A percentile compares a stretch with the other conserved stretches of the same genome.
phyloP scores from a whole-genome alignment of 2,888 invertebrate species.

The Eupithecia subumbrata region DNA sequence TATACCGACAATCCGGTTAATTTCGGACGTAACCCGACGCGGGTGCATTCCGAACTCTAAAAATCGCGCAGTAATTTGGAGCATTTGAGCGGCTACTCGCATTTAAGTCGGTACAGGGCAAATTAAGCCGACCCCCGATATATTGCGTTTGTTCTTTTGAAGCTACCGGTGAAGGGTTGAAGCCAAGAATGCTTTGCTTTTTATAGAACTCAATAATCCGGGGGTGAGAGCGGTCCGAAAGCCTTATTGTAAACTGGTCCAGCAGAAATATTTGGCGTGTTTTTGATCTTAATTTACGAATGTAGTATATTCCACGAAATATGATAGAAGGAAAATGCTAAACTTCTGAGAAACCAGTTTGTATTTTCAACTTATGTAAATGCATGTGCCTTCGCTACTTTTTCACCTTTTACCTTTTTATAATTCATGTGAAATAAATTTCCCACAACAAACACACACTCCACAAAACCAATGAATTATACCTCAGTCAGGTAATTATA shows the following conservation, averaged over 20 bases:
- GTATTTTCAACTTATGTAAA: neutral
- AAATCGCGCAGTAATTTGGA: slow-evolving; percentile 82
- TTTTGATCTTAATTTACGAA: slow-evolving; percentile 15
- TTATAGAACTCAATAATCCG: slow-evolving; percentile 77
- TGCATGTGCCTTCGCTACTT: neutral
- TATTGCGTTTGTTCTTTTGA: slow-evolving; percentile 85
- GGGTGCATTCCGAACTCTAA: slow-evolving; percentile 81
- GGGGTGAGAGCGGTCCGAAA: slow-evolving; percentile 46
- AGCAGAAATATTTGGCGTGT: slow-evolving; percentile 24
- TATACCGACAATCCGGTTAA: slow-evolving; percentile 65
- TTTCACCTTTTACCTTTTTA: slow-evolving; percentile 16
- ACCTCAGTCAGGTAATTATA: slow-evolving; percentile 83
- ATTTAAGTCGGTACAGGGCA: slow-evolving; percentile 79
- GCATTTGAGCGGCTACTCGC: slow-evolving; percentile 77
- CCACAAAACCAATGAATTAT: slow-evolving; percentile 79
- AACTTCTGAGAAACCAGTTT: neutral
- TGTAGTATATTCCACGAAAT: neutral
- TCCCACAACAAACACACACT: slow-evolving; percentile 72
- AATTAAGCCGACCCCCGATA: slow-evolving; percentile 82
- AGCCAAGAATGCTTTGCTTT: slow-evolving; percentile 84
- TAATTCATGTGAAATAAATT: slow-evolving; percentile 46
- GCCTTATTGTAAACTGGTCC: slow-evolving; percentile 30
- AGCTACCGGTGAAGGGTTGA: slow-evolving; percentile 82
- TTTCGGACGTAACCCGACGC: slow-evolving; percentile 77
- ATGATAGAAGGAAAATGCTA: neutral